phyloP scores from a whole-genome alignment of 2,888 invertebrate species.

The Spicauda simplicius region DNA sequence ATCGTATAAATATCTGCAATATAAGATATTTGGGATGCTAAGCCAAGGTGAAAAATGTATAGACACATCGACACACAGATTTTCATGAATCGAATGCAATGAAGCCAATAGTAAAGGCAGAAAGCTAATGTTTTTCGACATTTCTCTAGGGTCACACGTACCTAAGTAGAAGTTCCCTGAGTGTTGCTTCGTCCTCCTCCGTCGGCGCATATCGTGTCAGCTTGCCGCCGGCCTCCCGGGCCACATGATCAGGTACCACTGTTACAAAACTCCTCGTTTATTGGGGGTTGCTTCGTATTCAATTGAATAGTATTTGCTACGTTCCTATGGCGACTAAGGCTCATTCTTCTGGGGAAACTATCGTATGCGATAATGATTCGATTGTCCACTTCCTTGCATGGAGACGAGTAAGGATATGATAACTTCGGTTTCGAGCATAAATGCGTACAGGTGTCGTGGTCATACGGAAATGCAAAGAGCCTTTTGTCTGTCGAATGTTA shows the following conservation, averaged over 20 bases:
- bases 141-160: conserved; percentile 81
- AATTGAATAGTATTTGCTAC: conserved; percentile 21
- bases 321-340: conserved; percentile 25
- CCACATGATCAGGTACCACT: conserved; percentile 84
- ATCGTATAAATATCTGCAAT: conserved; percentile 74
- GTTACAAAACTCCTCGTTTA: conserved; percentile 78
- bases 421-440: background rate
- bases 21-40: conserved; percentile 79
- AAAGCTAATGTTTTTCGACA: conserved; percentile 65
- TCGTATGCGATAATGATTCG: conserved; percentile 11
- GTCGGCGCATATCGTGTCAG: conserved; percentile 92
- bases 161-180: conserved; percentile 98
- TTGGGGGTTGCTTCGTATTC: conserved; percentile 42
- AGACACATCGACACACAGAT: conserved; percentile 65
- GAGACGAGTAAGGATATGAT: conserved; percentile 8
- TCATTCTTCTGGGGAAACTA: conserved; percentile 16
- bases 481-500: background rate
- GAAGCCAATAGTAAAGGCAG: conserved; percentile 75
- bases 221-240: conserved; percentile 85
- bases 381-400: conserved; percentile 13
- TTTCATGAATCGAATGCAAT: conserved; percentile 62
- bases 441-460: conserved; percentile 2
- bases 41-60: conserved; percentile 69
- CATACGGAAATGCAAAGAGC: conserved; percentile 12
- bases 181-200: conserved; percentile 96